These are phyloP conservation scores for Saccostrea glomerata DNA, from an alignment of 1,140 invertebrate genomes.

Conservation along the genomic window DNA sequence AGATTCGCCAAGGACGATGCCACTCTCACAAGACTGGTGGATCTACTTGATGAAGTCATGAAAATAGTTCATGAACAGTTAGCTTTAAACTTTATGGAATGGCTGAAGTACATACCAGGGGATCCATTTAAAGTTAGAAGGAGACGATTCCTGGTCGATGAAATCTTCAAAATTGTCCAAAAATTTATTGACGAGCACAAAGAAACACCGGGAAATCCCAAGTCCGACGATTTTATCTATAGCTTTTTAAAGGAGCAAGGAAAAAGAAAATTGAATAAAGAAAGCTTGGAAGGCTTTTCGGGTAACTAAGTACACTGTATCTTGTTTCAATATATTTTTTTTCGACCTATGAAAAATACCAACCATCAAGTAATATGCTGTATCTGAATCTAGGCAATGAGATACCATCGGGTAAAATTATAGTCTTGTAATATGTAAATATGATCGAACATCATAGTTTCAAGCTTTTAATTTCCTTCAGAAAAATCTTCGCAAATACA, in stretches of 20 bases:
- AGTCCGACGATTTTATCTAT: neutral
- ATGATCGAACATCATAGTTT: no score
- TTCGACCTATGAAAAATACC: neutral
- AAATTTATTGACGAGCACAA: neutral
- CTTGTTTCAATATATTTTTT: neutral
- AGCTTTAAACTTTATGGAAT: neutral
- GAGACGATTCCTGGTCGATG: neutral
- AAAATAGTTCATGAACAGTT: neutral
- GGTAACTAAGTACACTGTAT: neutral
- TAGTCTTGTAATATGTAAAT: no score
- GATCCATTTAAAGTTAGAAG: neutral
- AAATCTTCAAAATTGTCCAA: neutral
- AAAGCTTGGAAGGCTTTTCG: neutral
- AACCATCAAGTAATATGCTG: no score
- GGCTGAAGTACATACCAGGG: constrained; percentile 11
- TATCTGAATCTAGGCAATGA: no score
- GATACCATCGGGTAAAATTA: no score
- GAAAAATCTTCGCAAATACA: no score
- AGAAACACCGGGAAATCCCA: neutral
- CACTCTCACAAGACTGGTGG: neutral
- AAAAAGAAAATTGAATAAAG: neutral
- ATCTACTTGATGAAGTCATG: neutral
- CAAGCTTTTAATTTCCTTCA: no score
- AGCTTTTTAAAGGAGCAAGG: neutral
- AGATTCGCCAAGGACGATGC: neutral